Conservation (phyloP, 2,888 invertebrate genomes). For the Drosophila eohydei region DNA sequence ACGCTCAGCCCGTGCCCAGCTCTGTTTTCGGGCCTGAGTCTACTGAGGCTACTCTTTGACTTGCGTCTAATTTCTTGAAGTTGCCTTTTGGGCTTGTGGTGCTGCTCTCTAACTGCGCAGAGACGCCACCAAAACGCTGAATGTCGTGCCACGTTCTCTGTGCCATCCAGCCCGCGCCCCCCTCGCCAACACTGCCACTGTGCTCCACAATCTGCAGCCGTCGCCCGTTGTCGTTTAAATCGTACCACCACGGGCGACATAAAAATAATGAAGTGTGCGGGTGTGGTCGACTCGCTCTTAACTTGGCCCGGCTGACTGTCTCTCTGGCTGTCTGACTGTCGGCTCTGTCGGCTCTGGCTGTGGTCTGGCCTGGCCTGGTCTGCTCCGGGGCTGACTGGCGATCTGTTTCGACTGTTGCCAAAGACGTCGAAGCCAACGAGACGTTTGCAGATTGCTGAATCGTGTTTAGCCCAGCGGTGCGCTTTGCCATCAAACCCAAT, state of each 20-base stretch:
- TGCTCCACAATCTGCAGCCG: conserved; percentile 33
- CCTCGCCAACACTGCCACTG: conserved; percentile 4
- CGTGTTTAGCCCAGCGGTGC: conserved; percentile 77
- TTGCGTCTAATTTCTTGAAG: conserved; percentile 77
- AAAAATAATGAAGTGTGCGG: conserved; percentile 85
- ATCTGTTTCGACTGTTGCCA: conserved; percentile 72
- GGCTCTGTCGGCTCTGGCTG: conserved; percentile 15
- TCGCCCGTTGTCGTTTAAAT: conserved; percentile 76
- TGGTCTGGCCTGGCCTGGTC: conserved; percentile 47
- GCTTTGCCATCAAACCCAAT: conserved; percentile 59
- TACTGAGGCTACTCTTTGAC: conserved; percentile 72
- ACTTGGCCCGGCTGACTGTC: conserved; percentile 40
- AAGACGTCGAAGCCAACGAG: conserved; percentile 70
- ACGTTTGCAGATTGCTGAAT: conserved; percentile 76
- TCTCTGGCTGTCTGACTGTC: conserved; percentile 8
- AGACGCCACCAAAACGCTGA: conserved; percentile 47
- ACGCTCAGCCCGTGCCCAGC: conserved; percentile 28
- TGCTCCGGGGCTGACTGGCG: conserved; percentile 56
- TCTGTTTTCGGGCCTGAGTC: conserved; percentile 17
- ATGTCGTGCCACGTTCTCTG: conserved; percentile 68
- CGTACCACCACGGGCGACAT: conserved; percentile 84
- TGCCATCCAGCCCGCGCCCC: not conserved
- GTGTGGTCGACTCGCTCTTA: conserved; percentile 83
- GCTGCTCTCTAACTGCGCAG: conserved; percentile 46
- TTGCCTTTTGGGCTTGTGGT: conserved; percentile 59